Evolutionary conservation across 2,888 invertebrate species (phyloP), one percentile per base, ranked within the genome.

Genomic region (Xestia c-nigrum): DNA sequence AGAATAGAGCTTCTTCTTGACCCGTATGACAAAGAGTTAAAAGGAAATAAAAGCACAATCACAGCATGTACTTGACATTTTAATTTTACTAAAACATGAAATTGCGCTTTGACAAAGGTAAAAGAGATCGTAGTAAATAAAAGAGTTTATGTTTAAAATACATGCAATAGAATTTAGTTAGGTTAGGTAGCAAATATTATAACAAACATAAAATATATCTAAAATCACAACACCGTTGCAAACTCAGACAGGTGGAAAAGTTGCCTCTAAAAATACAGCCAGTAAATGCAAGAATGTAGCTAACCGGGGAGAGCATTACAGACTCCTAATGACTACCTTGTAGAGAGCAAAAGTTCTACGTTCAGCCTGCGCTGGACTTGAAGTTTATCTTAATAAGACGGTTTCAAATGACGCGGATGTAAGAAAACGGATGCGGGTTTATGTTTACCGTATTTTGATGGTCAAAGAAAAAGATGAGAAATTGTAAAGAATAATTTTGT

Each of bases 321-420:
- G 83, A 75, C 76, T 89, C 90, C 92, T 95, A 95, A 95, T 94
- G 94, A 94, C 93, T 93, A 91, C 93, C 93, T 93, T 90, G 93
- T 86, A 91, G 89, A 91, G 92, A 91, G 93, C 92, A 91, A 93
- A 93, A 94, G 92, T 93, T 94, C 92, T 90, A 92, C 92, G 89
- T 89, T 89, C 89, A 85, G 89, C 89, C 87, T 90, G 86, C 86
- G 84, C 90, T 87, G 89, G 84, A 85, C 88, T 88, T 80, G 80
- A 89, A 90, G 91, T 94, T 93, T 92, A 92, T 94, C 93, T 92
- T 92, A 93, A 94, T 93, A 93, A 93, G 92, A 92, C 91, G 90
- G 90, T 93, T 94, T 92, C 76, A 79, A 92, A 93, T 91, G 67
- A 77, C 80, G 67, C 72, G 66, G 71, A 80, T 74, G 71, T 82